Percentiles rank a stretch among this genome's conserved stretches.
Conservation (phyloP, 1,140 invertebrate genomes). For the Leptopilina boulardi region DNA sequence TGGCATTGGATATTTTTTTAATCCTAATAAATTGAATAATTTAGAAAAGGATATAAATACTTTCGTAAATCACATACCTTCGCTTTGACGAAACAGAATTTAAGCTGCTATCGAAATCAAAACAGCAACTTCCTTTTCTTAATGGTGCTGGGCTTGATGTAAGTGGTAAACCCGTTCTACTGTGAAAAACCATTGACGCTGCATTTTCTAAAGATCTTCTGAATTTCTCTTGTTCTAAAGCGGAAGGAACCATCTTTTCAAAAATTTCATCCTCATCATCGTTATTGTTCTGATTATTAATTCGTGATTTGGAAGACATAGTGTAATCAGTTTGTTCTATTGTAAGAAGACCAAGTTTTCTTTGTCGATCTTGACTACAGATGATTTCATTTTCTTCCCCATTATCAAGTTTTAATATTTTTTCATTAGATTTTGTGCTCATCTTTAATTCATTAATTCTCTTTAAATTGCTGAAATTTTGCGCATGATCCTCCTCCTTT, state of each 20-base stretch:
- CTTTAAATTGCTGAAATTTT: background rate
- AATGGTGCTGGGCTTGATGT: conserved; percentile 92
- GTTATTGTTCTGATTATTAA: conserved; percentile 13
- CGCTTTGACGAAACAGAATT: conserved; percentile 89
- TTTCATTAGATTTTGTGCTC: background rate
- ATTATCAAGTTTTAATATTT: background rate
- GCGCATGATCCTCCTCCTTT: conserved; percentile 36
- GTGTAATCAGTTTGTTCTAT: background rate
- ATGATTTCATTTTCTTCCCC: background rate
- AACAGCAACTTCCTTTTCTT: conserved; percentile 84
- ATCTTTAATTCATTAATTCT: background rate
- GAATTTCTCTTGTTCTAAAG: conserved; percentile 84
- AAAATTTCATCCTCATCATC: conserved; percentile 56
- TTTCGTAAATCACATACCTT: conserved; percentile 83
- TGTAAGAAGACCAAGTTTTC: background rate
- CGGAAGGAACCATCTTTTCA: conserved; percentile 79
- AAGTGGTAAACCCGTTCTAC: conserved; percentile 87
- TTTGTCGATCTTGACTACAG: background rate
- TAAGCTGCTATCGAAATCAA: conserved; percentile 91
- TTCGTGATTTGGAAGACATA: conserved; percentile 10
- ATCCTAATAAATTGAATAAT: no score
- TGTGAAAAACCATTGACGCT: conserved; percentile 90
- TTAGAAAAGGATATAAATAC: no score
- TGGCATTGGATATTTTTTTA: no score
- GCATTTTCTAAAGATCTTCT: conserved; percentile 86